Evolutionary conservation across 2,113 vertebrate genomes (phyloP).

Genomic region (Murina feae): DNA sequence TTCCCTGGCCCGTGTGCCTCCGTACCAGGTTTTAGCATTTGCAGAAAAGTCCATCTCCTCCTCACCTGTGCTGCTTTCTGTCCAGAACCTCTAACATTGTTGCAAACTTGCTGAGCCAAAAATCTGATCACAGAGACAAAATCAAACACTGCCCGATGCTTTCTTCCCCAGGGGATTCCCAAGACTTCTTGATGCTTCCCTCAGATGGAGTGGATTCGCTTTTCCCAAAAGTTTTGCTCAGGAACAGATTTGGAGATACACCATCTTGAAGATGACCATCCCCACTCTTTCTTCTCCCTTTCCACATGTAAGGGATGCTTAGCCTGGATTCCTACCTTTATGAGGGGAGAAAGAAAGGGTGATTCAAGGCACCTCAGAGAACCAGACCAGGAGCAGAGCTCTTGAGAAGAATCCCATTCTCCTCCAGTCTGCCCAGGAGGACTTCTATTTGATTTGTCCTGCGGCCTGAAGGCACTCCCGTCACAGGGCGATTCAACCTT

Average conservation of each 20-base stretch:
- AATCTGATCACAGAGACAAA: slow-evolving; percentile 31
- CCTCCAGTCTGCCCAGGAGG: background rate
- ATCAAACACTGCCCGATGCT: slow-evolving; percentile 4
- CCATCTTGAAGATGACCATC: background rate
- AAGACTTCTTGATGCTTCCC: background rate
- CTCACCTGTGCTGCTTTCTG: background rate
- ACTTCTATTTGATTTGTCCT: background rate
- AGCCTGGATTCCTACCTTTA: background rate
- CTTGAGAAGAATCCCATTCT: background rate
- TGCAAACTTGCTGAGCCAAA: background rate
- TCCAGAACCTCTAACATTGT: background rate
- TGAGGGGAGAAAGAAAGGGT: background rate
- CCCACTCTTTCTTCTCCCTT: background rate
- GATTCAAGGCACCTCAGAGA: background rate
- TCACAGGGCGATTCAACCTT: slow-evolving; percentile 35
- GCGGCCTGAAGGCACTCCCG: slow-evolving; percentile 7
- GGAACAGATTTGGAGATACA: slow-evolving; percentile 30
- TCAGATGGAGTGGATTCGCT: background rate
- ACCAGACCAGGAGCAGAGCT: background rate
- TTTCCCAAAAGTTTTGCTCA: slow-evolving; percentile 26
- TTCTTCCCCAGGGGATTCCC: slow-evolving; percentile 43
- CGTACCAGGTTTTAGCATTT: background rate
- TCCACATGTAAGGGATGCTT: background rate
- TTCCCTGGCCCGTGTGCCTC: background rate
- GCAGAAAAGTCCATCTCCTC: background rate